Evolutionary conservation across 2,113 vertebrate species (phyloP).

Genomic region (Scytalopus superciliaris): DNA sequence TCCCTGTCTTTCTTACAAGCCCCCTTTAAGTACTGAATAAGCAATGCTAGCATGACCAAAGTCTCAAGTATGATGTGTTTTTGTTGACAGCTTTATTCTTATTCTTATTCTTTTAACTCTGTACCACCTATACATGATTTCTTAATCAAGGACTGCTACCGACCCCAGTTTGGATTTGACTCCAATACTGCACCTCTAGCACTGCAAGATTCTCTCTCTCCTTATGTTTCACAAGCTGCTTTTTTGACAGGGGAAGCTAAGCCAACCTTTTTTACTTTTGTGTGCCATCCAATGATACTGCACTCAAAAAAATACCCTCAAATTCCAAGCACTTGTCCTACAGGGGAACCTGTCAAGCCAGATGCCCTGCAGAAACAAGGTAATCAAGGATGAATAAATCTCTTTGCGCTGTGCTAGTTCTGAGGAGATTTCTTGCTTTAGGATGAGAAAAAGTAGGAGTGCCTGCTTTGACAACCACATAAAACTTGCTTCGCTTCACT

Average conservation of each 20-base stretch:
- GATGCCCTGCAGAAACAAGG: background rate
- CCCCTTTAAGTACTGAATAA: background rate
- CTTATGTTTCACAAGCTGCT: background rate
- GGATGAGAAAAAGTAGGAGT: background rate
- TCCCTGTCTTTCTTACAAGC: fast-evolving
- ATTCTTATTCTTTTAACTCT: background rate
- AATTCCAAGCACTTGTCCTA: background rate
- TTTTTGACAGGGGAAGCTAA: background rate
- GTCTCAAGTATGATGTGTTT: background rate
- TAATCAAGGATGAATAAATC: background rate
- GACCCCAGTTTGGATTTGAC: background rate
- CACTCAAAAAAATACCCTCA: background rate
- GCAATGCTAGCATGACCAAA: background rate
- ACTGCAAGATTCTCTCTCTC: background rate
- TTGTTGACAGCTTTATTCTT: background rate
- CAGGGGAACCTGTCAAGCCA: background rate
- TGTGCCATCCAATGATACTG: background rate
- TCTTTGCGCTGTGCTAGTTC: background rate
- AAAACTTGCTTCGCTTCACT: background rate
- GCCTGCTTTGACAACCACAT: background rate
- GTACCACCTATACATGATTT: background rate
- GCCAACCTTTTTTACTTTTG: background rate
- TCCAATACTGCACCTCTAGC: background rate
- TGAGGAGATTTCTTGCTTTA: background rate
- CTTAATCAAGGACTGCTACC: background rate